These are phyloP conservation scores for Galbula dea DNA, from an alignment of 2,113 vertebrate genomes.

Conservation along the genomic window DNA sequence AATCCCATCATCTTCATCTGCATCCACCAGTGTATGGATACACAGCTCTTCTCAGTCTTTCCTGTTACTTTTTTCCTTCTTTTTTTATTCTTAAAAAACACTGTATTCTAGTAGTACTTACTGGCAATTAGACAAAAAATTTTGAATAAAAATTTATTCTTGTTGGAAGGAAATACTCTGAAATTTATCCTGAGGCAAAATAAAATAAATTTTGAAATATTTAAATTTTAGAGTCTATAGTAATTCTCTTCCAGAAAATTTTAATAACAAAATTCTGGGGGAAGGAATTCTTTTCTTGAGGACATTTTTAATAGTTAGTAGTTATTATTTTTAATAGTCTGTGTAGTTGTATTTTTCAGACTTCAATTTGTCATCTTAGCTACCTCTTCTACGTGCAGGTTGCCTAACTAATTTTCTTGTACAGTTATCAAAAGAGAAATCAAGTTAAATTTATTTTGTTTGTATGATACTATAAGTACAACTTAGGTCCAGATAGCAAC, in stretches of 20 bases:
- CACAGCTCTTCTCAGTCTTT: no score
- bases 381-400: not conserved
- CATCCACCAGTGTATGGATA: no score
- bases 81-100: no score
- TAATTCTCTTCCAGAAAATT: not conserved
- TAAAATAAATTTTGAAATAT: not conserved
- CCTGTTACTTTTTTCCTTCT: no score
- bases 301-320: no score
- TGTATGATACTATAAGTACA: not conserved
- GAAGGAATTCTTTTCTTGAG: not conserved
- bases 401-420: not conserved
- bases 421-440: not conserved
- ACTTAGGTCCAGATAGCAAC: not conserved
- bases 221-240: no score
- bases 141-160: no score
- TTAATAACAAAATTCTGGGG: rapidly evolving
- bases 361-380: not conserved
- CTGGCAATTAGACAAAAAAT: no score
- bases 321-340: no score
- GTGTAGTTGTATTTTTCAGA: no score
- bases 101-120: no score
- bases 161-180: not conserved
- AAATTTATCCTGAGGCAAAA: not conserved
- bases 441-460: not conserved
- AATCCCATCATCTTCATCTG: no score